Percentiles rank a stretch among this genome's conserved stretches.
phyloP scores from a whole-genome alignment of 2,888 invertebrate species.

The Oligia strigilis region DNA sequence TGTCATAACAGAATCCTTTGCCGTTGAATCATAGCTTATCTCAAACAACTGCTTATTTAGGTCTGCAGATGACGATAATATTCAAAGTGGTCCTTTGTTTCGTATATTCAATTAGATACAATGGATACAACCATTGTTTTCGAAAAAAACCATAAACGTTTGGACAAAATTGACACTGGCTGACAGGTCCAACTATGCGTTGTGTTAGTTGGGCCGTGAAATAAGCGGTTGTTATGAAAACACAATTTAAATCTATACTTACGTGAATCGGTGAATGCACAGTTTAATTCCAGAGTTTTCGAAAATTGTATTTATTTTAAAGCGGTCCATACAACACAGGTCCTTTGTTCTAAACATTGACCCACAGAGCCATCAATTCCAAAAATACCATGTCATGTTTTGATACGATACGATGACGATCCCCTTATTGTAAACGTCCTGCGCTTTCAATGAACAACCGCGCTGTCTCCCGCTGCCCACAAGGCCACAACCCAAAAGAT shows the following conservation, averaged over 20 bases:
- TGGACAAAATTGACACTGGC: conserved; percentile 39
- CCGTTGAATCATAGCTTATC: conserved; percentile 64
- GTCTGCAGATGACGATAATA: conserved; percentile 63
- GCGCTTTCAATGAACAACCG: background rate
- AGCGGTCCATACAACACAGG: background rate
- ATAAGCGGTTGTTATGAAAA: background rate
- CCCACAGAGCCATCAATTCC: background rate
- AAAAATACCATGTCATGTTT: background rate
- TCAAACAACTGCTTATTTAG: conserved; percentile 64
- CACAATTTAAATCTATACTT: background rate
- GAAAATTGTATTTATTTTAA: background rate
- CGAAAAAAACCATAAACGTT: conserved; percentile 52
- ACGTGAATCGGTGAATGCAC: background rate
- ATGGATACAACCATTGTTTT: conserved; percentile 51
- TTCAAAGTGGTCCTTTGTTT: conserved; percentile 55
- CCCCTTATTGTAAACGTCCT: too few species aligned
- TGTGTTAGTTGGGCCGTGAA: conserved; percentile 37
- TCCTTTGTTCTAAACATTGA: background rate
- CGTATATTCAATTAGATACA: conserved; percentile 62
- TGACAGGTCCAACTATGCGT: conserved; percentile 30
- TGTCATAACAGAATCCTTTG: conserved; percentile 51
- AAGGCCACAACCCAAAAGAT: conserved; percentile 62
- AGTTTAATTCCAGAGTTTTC: background rate
- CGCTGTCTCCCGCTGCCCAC: conserved; percentile 38
- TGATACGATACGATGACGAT: background rate